Evolutionary conservation across 1,140 invertebrate species (phyloP).

Genomic region (Ips typographus): DNA sequence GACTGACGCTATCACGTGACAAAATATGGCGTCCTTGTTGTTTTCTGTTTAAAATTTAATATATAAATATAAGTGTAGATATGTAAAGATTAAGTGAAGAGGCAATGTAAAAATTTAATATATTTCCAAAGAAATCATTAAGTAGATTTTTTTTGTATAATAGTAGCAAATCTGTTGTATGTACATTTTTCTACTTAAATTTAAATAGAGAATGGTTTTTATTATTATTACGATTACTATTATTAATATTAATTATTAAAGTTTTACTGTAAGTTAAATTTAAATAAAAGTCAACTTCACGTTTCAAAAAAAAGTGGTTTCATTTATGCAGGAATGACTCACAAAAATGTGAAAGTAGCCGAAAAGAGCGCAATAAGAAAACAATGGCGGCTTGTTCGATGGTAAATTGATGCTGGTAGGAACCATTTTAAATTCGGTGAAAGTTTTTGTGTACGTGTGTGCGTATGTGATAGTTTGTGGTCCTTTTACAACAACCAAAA

Average conservation of each 20-base stretch:
- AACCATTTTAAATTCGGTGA: constrained; percentile 29
- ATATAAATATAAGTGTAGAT: constrained; percentile 41
- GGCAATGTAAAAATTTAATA: constrained; percentile 45
- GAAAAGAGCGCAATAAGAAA: constrained; percentile 2
- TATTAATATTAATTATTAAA: neutral
- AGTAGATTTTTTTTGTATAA: constrained; percentile 40
- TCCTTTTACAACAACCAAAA: constrained; percentile 3
- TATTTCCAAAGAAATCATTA: constrained; percentile 45
- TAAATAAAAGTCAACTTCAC: constrained; percentile 6
- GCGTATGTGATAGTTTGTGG: neutral
- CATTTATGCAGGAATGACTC: constrained; percentile 14
- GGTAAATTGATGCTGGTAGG: constrained; percentile 4
- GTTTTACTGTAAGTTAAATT: constrained; percentile 8
- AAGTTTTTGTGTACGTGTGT: constrained; percentile 11
- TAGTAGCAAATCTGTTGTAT: constrained; percentile 35
- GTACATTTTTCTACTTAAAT: constrained; percentile 46
- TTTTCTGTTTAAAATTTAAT: constrained; percentile 44
- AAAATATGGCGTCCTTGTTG: constrained; percentile 42
- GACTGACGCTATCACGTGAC: constrained; percentile 19
- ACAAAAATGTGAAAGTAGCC: constrained; percentile 30
- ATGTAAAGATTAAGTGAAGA: constrained; percentile 39
- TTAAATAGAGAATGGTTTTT: constrained; percentile 31
- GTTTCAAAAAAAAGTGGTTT: neutral
- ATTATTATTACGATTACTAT: constrained; percentile 38
- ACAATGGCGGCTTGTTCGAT: constrained; percentile 11